Base-by-base conservation (phyloP, 2,113 vertebrate genomes). In the Aphyosemion australe region DNA sequence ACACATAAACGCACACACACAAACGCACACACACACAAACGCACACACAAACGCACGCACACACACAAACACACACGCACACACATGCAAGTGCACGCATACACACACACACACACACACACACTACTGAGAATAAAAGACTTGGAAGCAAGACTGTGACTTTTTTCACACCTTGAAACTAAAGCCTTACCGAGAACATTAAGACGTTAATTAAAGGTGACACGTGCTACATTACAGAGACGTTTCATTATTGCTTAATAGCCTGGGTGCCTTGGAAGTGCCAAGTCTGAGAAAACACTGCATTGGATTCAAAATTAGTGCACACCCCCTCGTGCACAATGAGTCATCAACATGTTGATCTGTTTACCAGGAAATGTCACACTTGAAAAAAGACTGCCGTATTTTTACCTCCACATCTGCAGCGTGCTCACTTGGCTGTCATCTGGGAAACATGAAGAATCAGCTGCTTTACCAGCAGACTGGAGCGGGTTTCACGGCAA, bases 221-320 rank as follows among this genome's bases (percentile, higher is more conserved):
- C 26, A 57, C 21, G 15, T 32, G 8, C 46, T 9, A 34, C 32
- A 66, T 39, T 52, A 52, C 21, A 20, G 18, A 41, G 48, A 51
- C 7, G 13, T 56, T 66, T 61, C 45, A 42, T 57, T 34, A 60
- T 45, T 50, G 64, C 32, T 69, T 63, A 61, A 76, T 57, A 57
- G 61, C 4, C 37, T 55, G 41, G 42, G 21, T 18, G 48, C 18
- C 55, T 50, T 21, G 42, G 26, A 41, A 61, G 39, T 69, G 34
- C 62, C 65, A 60, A 55, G 56, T 41, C 51, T 16, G 2, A 42
- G 39, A 57, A 15, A 57, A 6, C 8, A 14, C 19, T 42, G 37
- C 55, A 20, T 42, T 9, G 39, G 55, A 42, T 15, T 12, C 6
- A 21, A 43, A 42, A 21, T 39, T 42, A 32, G 32, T n/a, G 4